These are phyloP conservation scores for Pedionomus torquatus DNA, from an alignment of 2,113 vertebrate species.

Conservation along the genomic window DNA sequence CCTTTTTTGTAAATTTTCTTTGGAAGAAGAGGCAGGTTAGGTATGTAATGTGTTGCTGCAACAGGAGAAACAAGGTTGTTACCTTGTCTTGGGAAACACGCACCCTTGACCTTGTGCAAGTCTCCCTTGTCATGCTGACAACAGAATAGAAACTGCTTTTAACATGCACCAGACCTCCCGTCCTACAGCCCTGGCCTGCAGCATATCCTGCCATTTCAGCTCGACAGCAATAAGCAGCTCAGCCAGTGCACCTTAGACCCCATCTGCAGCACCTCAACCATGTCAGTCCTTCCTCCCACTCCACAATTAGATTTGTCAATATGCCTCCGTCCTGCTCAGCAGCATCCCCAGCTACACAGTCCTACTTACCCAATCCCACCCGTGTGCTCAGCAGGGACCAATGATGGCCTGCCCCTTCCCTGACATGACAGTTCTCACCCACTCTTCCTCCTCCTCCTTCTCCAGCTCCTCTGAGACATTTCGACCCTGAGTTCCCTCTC, in stretches of 20 bases:
- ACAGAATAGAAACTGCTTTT: neutral
- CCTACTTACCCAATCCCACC: neutral
- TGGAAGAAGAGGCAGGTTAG: neutral
- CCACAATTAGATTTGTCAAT: neutral
- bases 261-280: neutral
- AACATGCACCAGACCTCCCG: neutral
- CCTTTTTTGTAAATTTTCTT: neutral
- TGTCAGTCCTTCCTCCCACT: neutral
- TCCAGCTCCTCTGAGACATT: neutral
- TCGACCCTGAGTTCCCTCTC: neutral
- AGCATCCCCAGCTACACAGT: neutral
- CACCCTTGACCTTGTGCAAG: neutral
- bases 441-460: neutral
- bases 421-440: neutral
- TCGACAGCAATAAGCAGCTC: neutral
- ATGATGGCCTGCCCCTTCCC: neutral
- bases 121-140: neutral
- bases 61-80: neutral
- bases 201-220: neutral
- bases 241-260: neutral
- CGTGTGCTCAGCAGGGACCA: neutral
- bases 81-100: neutral
- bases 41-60: neutral
- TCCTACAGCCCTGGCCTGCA: neutral
- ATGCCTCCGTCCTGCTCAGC: neutral